phyloP scores from a whole-genome alignment of 2,797 vertebrate species.

The Arrhamphus sclerolepis region DNA sequence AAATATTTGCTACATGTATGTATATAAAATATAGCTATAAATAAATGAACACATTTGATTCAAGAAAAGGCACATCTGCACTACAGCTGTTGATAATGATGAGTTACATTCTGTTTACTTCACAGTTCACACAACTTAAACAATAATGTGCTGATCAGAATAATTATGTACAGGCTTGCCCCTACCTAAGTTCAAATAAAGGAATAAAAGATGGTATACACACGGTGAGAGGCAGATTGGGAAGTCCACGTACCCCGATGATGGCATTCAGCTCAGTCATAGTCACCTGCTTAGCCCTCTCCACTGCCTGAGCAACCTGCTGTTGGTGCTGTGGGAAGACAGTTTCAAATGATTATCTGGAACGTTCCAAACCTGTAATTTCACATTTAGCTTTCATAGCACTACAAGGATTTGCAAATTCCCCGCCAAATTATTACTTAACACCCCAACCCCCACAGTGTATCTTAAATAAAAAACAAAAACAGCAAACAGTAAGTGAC shows the following conservation, averaged over 20 bases:
- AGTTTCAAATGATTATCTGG: constrained; percentile 36
- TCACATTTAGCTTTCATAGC: constrained; percentile 38
- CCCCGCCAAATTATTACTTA: constrained; percentile 25
- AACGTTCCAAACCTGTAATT: constrained; percentile 32
- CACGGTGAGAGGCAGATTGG: constrained; percentile 95
- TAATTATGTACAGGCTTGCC: constrained; percentile 66
- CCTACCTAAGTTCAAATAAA: constrained; percentile 78
- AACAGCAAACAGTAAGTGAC: constrained; percentile 5
- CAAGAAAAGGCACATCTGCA: no score
- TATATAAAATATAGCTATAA: no score
- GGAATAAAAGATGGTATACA: constrained; percentile 91
- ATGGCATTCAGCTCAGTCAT: constrained; percentile 99
- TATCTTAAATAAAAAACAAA: constrained; percentile 13
- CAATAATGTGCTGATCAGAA: constrained; percentile 4
- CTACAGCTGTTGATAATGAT: no score
- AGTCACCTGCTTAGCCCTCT: constrained; percentile 98
- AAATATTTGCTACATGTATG: no score
- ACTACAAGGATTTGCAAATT: constrained; percentile 26
- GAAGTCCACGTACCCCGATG: constrained; percentile 98
- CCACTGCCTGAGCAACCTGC: constrained; percentile 98
- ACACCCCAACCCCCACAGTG: not conserved
- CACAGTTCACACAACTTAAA: no score
- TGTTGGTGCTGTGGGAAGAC: constrained; percentile 91
- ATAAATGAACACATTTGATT: no score
- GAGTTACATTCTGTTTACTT: no score